phyloP scores from a whole-genome alignment of 2,888 invertebrate species.

The Parthenolecanium corni region DNA sequence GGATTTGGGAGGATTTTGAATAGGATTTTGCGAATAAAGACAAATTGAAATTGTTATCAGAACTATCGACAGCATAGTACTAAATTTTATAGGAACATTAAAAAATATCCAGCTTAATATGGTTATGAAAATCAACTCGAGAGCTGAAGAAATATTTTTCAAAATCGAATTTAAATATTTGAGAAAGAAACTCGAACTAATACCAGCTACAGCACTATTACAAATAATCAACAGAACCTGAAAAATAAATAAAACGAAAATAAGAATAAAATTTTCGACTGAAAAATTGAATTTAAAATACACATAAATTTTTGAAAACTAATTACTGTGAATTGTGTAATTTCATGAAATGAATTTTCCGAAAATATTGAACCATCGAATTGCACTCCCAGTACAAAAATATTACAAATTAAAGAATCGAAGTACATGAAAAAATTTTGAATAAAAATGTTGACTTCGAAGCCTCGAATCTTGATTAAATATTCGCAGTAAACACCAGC shows the following conservation, averaged over 20 bases:
- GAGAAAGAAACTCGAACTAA: constrained; percentile 85
- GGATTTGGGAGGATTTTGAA: constrained; percentile 23
- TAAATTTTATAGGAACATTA: constrained; percentile 68
- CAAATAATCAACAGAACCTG: constrained; percentile 48
- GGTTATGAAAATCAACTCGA: constrained; percentile 83
- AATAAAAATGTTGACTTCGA: constrained; percentile 74
- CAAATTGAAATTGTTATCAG: constrained; percentile 73
- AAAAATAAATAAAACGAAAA: constrained; percentile 24
- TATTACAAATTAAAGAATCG: constrained; percentile 85
- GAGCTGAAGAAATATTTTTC: constrained; percentile 88
- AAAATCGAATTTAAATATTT: constrained; percentile 87
- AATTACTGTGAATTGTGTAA: constrained; percentile 30
- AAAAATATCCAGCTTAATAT: constrained; percentile 75
- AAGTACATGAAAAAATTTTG: constrained; percentile 94
- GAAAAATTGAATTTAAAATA: too few species aligned
- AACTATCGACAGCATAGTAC: constrained; percentile 66
- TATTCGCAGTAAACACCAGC: constrained; percentile 96
- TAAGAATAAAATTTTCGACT: too few species aligned
- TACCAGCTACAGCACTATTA: constrained; percentile 83
- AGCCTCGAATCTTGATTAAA: constrained; percentile 61
- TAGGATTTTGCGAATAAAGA: constrained; percentile 78
- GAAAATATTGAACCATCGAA: constrained; percentile 26
- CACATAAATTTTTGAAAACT: too few species aligned
- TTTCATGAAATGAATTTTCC: constrained; percentile 13
- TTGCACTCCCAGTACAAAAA: constrained; percentile 47